Base-by-base conservation (phyloP, 2,888 invertebrate species). In the Cinara cedri region DNA sequence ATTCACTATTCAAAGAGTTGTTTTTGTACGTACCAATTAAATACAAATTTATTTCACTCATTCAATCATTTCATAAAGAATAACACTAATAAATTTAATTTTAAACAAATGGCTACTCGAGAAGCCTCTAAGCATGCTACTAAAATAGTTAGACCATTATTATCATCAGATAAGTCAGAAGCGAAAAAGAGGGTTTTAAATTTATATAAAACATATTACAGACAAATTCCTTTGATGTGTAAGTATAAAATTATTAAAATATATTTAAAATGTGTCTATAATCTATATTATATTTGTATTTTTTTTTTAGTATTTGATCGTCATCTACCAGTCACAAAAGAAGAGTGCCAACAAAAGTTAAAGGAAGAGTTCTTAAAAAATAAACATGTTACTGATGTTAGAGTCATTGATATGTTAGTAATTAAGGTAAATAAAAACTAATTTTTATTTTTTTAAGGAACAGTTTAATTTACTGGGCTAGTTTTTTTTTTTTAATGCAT, bases 161-260 rank as follows among this genome's bases (percentile, higher is more conserved):
- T 97, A 82, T 97, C 97, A 1, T 84, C 91, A 74, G 91, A 91
- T 85, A 87, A 87, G 62, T 88, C 87, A 4, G 96, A 97, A 86
- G 96, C 97, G 1, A 90, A 90, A 83, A 89, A 89, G 85, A 90
- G 96, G 86, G 97, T 94, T 1, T 85, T 97, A 11, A 93, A 91
- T 86, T 88, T 98, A 80, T 98, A 97, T 86, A 95, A 93, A 87
- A 92, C 96, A 80, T 98, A 97, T 96, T 95, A 93, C 87, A 91
- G 97, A 83, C 95, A 96, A 87, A 89, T 96, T 82, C 97, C 97
- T 10, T 92, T 91, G 85, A 89, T 96, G 84, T 91, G 97, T 96
- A 88, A 88, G 90, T 88, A 34, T 34, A 82, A 51, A 63, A 46
- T 65, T 82, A 74, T 72, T 8, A 72, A 44, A 51, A 55, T 72